Evolutionary conservation across 92 coral and sea anemone genomes (phyloP), one percentile per base, ranked within the genome.

Genomic region (Palythoa heliodiscus): DNA sequence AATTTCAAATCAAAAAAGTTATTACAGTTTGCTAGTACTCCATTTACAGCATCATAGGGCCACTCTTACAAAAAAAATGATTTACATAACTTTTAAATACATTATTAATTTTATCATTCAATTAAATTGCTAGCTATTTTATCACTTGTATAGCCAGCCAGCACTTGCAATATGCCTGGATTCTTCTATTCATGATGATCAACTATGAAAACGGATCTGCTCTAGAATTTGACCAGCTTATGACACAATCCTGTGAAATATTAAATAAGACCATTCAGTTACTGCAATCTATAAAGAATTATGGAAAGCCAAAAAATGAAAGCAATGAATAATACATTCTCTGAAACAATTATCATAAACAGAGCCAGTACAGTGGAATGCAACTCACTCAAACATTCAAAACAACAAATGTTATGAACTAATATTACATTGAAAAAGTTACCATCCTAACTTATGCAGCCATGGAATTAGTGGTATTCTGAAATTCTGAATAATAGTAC

Each of bases 221-320:
- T 16, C 39, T 66, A 66, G 13, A 47, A 80, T 66, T 63, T 80
- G 60, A 67, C 43, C 84, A 80, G 72, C 66, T 68, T 80, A 80
- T 66, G 84, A 80, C 74, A 80, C 84, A 80, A 80, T 68, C 84
- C 84, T 80, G 84, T 47, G 84, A 80, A 67, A 11, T 58, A 80
- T 48, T 48, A 80, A 80, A 80, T 9, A 80, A 67, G n/a, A 66
- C 84, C 24, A 63, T 25, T 80, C 43, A 80, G 84, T 67, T 13
- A 8, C 81, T 76, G 47, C 14, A 10, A 7, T n/a, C 69, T 19
- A 63, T 11, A 22, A 63, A 19, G 11, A 10, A 63, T 63, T 8
- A 24, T 3, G 22, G 20, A 8, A 19, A 23, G 11, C 22, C 29
- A 63, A 63, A 19, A 15, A 19, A 19, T 19, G 5, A 23, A 4